Evolutionary conservation across 2,888 invertebrate species (phyloP).

Genomic region (Aleiodes alternator): DNA sequence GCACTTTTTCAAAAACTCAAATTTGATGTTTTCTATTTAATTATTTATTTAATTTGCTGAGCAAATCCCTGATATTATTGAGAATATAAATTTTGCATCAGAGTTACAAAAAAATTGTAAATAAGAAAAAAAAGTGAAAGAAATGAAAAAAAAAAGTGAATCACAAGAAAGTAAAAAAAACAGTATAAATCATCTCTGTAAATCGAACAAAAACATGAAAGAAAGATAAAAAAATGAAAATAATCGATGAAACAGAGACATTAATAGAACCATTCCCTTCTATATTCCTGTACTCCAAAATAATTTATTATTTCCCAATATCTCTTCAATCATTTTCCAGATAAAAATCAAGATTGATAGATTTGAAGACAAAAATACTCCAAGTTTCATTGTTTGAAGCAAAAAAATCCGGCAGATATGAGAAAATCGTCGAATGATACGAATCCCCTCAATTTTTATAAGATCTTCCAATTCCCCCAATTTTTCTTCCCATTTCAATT

Average conservation of each 20-base stretch:
- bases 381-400: no score
- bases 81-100: slow-evolving; percentile 16
- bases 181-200: slow-evolving; percentile 16
- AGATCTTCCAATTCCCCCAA: background rate
- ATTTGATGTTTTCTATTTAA: slow-evolving; percentile 49
- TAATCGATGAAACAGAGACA: slow-evolving; percentile 9
- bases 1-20: slow-evolving; percentile 59
- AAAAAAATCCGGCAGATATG: no score
- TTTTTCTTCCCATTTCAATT: background rate
- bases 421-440: no score
- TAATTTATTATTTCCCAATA: background rate
- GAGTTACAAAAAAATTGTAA: slow-evolving; percentile 9
- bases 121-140: background rate
- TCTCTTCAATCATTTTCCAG: no score
- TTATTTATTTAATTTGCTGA: slow-evolving; percentile 36
- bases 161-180: slow-evolving; percentile 27
- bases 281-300: slow-evolving; percentile 1
- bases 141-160: slow-evolving; percentile 1
- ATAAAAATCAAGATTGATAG: no score
- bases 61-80: background rate
- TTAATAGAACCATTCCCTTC: slow-evolving; percentile 23
- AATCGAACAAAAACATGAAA: slow-evolving; percentile 18
- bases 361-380: no score
- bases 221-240: background rate
- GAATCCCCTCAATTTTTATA: no score